A percentile compares a stretch with the other conserved stretches of the same genome.
phyloP scores from a whole-genome alignment of 2,113 vertebrate genomes.

The Xenopus laevis region DNA sequence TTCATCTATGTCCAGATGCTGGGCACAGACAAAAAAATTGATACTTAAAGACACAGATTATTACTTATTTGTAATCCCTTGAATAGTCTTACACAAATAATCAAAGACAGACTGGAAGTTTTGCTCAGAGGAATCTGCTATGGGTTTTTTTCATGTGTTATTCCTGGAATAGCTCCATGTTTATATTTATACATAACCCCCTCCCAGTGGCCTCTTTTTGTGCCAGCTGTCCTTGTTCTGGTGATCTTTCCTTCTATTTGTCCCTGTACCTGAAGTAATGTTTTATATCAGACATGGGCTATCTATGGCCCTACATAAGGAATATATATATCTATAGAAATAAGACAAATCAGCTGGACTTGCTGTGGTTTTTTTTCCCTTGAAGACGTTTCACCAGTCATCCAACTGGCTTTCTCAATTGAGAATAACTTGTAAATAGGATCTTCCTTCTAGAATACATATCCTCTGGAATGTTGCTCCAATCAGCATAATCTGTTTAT shows the following conservation, averaged over 20 bases:
- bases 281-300: background rate
- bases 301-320: background rate
- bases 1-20: slow-evolving; percentile 25
- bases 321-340: no score
- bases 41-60: slow-evolving; percentile 39
- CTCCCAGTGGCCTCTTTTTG: slow-evolving; percentile 19
- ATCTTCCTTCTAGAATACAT: no score
- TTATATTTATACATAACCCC: slow-evolving; percentile 14
- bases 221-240: slow-evolving; percentile 12
- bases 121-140: background rate
- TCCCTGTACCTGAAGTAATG: background rate
- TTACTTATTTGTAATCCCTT: slow-evolving; percentile 35
- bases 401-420: no score
- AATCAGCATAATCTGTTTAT: no score
- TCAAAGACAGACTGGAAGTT: slow-evolving; percentile 26
- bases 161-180: slow-evolving; percentile 19
- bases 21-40: slow-evolving; percentile 4
- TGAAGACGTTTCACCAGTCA: no score
- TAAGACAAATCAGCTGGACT: no score
- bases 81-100: slow-evolving; percentile 39
- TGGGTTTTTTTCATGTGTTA: slow-evolving; percentile 17
- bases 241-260: no score
- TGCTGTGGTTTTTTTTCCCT: no score
- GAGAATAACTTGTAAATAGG: no score
- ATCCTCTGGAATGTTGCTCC: no score